phyloP scores from a whole-genome alignment of 2,113 vertebrate genomes.

The Leptobrachium leishanense region DNA sequence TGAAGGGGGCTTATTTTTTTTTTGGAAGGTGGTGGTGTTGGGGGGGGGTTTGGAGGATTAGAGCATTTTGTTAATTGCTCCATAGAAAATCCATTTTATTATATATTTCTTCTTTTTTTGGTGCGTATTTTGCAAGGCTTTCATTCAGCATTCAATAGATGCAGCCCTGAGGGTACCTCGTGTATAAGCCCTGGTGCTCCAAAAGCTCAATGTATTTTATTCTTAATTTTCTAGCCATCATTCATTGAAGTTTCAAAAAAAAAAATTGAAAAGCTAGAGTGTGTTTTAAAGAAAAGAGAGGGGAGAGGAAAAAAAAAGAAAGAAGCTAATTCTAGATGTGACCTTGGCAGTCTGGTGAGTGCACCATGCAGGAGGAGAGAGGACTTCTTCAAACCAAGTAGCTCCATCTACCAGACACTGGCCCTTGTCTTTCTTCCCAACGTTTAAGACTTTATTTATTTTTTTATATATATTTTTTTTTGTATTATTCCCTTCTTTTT shows the following conservation, averaged over 20 bases:
- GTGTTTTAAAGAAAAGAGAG: slow-evolving; percentile 76
- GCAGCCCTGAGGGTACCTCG: slow-evolving; percentile 93
- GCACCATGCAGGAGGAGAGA: slow-evolving; percentile 92
- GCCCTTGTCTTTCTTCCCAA: slow-evolving; percentile 98
- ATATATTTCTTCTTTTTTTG: slow-evolving; percentile 57
- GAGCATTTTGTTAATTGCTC: slow-evolving; percentile 99
- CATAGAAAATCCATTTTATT: slow-evolving; percentile 87
- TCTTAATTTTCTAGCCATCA: slow-evolving; percentile 99
- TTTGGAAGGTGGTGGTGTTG: no score
- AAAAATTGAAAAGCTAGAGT: slow-evolving; percentile 85
- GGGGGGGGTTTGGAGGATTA: slow-evolving; percentile 78
- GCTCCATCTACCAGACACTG: slow-evolving; percentile 98
- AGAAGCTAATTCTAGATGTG: slow-evolving; percentile 99
- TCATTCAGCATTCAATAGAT: slow-evolving; percentile 94
- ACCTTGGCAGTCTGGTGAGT: slow-evolving; percentile 98
- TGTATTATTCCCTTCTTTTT: background rate
- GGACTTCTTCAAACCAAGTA: slow-evolving; percentile 95
- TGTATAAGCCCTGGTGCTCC: slow-evolving; percentile 82
- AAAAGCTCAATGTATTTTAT: slow-evolving; percentile 99
- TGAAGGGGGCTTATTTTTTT: slow-evolving; percentile 67
- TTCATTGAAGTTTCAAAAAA: slow-evolving; percentile 94
- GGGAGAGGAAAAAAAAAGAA: slow-evolving; percentile 71
- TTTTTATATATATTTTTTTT: background rate
- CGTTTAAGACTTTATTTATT: slow-evolving; percentile 96
- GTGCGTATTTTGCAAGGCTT: slow-evolving; percentile 89